Evolutionary conservation across 92 coral and sea anemone genomes (phyloP), one percentile per base, ranked within the genome.

Genomic region (Pocillopora grandis): DNA sequence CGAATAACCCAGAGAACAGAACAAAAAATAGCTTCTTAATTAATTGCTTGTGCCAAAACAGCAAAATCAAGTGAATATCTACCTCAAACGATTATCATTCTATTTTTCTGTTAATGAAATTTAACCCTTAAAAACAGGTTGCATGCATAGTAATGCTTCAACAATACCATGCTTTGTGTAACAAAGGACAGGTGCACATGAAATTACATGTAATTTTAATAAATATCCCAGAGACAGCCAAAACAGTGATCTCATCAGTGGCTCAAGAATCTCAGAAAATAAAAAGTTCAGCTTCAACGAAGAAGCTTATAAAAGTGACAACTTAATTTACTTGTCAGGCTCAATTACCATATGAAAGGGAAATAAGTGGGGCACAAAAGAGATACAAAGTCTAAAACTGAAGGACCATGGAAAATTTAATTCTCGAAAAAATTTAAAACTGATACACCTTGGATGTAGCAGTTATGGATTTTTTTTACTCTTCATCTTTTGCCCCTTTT

Each of bases 201-300:
- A 17, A 33, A 70, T 70, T 70, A 70, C 33, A 70, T 2, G 42
- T 70, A 35, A 70, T 15, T 1, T 70, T 10, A 35, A 55, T 18
- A 78, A 62, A 33, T 78, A 18, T 37, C 18, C 63, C 19, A 21
- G 35, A 14, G 12, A 63, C 3, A 11, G 55, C 27, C 37, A 78
- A 65, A 63, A 20, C n/a, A 36, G 18, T 20, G 10, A 23, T 15
- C 5, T 37, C 16, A 42, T 21, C 57, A 49, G 72, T 23, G 9
- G 33, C 36, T 21, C 16, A 13, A 63, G 82, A 64, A 78, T 64
- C 62, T n/a, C 48, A 78, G 31, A 58, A 78, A 62, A 18, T 19
- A 14, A 10, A 64, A 6, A 78, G 48, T 64, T 17, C 70, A n/a
- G 21, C 57, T 33, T 20, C 49, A 23, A 56, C 69, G 27, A 48